phyloP scores from a whole-genome alignment of 2,888 invertebrate species.

The Branchipolynoe longqiensis region DNA sequence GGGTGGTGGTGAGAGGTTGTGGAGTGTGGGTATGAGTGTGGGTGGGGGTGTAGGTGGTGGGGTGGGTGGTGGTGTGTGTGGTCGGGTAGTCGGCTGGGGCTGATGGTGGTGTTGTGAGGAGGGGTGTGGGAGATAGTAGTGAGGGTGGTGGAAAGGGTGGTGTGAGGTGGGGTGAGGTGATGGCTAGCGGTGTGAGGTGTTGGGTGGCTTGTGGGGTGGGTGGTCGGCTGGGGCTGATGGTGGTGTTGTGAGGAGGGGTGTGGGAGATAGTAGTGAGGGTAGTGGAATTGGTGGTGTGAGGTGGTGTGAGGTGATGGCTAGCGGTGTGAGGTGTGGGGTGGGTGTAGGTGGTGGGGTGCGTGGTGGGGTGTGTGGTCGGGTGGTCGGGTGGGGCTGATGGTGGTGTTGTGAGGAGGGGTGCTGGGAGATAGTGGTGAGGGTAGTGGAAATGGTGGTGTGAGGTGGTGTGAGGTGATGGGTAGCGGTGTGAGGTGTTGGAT shows the following conservation, averaged over 20 bases:
- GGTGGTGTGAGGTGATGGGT: background rate
- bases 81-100: background rate
- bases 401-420: too few species aligned
- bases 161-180: background rate
- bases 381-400: background rate
- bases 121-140: background rate
- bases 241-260: background rate
- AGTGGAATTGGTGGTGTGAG: background rate
- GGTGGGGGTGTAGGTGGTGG: background rate
- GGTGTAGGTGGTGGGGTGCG: background rate
- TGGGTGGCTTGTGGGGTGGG: background rate
- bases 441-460: background rate
- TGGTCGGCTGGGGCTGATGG: background rate
- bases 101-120: slow-evolving; percentile 1
- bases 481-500: too few species aligned
- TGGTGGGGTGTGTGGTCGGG: background rate
- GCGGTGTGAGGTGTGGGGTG: too few species aligned
- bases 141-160: background rate
- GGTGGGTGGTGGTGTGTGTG: too few species aligned
- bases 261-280: background rate
- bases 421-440: background rate
- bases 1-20: background rate
- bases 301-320: background rate
- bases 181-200: too few species aligned
- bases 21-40: background rate